phyloP scores from a whole-genome alignment of 37 sponge, comb jelly and placozoan genomes.

The Ianthella basta region DNA sequence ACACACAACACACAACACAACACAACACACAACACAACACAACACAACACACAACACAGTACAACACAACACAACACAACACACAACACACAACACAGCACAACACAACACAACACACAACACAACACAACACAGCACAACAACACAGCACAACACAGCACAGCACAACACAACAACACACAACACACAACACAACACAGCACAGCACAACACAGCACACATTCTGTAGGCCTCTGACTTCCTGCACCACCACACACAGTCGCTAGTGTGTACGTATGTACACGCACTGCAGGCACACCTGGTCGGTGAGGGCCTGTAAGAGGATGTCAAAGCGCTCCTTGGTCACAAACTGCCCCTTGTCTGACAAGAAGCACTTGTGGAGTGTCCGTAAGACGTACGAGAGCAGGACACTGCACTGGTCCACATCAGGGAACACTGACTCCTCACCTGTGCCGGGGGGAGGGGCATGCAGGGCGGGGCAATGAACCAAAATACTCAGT shows the following conservation, averaged over 20 bases:
- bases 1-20: not conserved
- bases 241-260: slow-evolving; percentile 1
- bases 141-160: not conserved
- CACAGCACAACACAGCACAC: not conserved
- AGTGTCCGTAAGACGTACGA: slow-evolving; percentile 57
- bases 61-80: not conserved
- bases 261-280: slow-evolving; percentile 22
- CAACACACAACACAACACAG: no score
- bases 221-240: not conserved
- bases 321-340: slow-evolving; percentile 73
- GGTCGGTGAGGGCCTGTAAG: slow-evolving; percentile 64
- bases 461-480: not conserved
- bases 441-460: slow-evolving; percentile 19
- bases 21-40: no score
- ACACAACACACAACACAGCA: no score
- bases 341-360: slow-evolving; percentile 61
- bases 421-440: not conserved
- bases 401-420: slow-evolving; percentile 43
- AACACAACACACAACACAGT: no score
- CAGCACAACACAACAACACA: no score
- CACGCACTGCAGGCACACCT: slow-evolving; percentile 52
- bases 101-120: not conserved
- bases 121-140: not conserved
- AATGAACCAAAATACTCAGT: not conserved
- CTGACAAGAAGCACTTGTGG: slow-evolving; percentile 69